Evolutionary conservation across 2,113 vertebrate genomes (phyloP).

Genomic region (Fulmarus glacialis): DNA sequence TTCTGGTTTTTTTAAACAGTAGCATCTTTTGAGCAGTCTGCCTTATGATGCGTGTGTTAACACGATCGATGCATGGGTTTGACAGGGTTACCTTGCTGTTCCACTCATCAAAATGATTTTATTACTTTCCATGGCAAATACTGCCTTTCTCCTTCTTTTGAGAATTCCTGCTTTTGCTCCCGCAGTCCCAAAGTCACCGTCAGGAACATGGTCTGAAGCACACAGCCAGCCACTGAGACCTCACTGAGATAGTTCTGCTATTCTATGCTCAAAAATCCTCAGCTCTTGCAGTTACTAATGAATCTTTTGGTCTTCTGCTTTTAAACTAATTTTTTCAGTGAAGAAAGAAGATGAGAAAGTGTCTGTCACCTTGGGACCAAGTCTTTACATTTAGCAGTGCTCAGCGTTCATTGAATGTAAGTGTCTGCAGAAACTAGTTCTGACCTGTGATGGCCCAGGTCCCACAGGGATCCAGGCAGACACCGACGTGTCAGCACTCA

Average conservation of each 20-base stretch:
- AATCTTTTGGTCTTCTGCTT: background rate
- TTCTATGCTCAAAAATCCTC: background rate
- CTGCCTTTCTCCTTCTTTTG: background rate
- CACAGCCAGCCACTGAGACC: background rate
- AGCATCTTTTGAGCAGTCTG: background rate
- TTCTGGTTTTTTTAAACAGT: background rate
- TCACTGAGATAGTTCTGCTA: background rate
- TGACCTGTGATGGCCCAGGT: background rate
- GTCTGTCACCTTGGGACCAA: background rate
- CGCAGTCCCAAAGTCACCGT: background rate
- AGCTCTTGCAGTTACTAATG: background rate
- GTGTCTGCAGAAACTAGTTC: background rate
- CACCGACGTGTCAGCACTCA: background rate
- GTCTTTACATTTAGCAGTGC: background rate
- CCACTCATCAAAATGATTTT: background rate
- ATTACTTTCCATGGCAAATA: background rate
- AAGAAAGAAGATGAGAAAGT: background rate
- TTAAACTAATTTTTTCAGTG: background rate
- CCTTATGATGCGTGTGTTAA: background rate
- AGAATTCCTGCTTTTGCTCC: background rate
- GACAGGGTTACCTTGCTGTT: background rate
- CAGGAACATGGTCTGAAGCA: background rate
- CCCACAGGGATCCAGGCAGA: background rate
- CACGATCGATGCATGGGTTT: background rate
- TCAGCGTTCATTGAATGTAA: background rate